Evolutionary conservation across 2,888 invertebrate species (phyloP).

Genomic region (Myathropa florea): DNA sequence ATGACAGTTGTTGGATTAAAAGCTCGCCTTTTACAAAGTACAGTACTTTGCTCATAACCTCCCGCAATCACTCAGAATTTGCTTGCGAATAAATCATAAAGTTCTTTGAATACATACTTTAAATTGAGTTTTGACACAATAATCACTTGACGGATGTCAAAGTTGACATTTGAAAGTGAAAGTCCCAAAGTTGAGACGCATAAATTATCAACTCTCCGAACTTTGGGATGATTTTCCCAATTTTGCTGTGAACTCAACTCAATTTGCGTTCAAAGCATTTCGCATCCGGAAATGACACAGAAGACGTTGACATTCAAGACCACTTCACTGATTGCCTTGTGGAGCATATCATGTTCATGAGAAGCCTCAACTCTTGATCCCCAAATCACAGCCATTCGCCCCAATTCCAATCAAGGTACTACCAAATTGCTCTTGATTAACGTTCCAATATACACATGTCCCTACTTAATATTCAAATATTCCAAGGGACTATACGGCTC

Average conservation of each 20-base stretch:
- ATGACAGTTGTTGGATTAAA: background rate
- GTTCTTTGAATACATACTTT: background rate
- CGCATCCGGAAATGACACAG: background rate
- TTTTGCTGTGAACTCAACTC: too few relatives aligned
- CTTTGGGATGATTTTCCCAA: too few relatives aligned
- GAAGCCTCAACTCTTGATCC: background rate
- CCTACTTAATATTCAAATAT: background rate
- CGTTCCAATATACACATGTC: background rate
- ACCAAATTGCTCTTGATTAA: background rate
- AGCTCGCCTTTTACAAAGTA: background rate
- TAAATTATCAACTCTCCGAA: too few relatives aligned
- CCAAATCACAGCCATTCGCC: background rate
- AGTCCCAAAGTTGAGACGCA: background rate
- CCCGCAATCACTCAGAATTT: background rate
- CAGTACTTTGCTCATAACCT: background rate
- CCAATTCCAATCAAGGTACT: background rate
- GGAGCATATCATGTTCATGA: too few relatives aligned
- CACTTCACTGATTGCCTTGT: background rate
- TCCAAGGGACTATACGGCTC: background rate
- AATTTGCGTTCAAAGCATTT: background rate
- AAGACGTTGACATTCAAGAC: background rate
- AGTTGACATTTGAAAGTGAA: background rate
- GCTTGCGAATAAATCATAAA: background rate
- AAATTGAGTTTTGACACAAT: background rate
- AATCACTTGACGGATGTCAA: background rate